Evolutionary conservation across 1,140 invertebrate genomes (phyloP), one percentile per base, ranked within the genome.

Genomic region (Listronotus bonariensis): DNA sequence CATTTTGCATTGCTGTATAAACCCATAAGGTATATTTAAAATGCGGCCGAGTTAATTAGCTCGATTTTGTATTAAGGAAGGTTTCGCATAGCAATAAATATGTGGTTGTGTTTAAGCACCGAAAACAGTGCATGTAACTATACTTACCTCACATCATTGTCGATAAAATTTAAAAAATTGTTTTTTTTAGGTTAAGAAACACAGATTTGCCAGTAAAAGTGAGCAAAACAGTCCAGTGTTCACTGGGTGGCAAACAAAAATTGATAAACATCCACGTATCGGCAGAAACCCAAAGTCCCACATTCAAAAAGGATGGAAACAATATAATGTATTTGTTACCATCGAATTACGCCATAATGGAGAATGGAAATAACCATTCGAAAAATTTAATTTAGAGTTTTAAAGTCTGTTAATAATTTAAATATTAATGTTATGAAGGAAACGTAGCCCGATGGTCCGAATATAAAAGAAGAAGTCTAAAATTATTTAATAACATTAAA

Each of bases 221-320:
- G 0, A 82, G 79, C 52, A 82, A 83, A 45, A 81, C 80, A 42
- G 82, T 90, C 59, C 83, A 86, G 40, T 91, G 89, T 72, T 89
- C 88, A 81, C 77, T 92, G 40, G 90, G 90, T n/a, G 85, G 86
- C 63, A 92, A 92, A 72, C 83, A 82, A 31, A 82, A 83, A 60
- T 75, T 83, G 15, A 78, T 93, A 15, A 76, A 78, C 31, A 82
- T 92, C 9, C 86, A 90, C 72, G 82, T 86, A 4, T 77, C 79
- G 53, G 79, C 84, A 11, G 85, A 86, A 40, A 82, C 85, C 6
- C 76, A 80, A 17, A 77, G 79, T 18, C 80, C 87, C 0, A 82
- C 81, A 1, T 91, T 92, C 70, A 84, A 81, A 79, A 89, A 85
- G 71, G 83, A 84, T 45, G 80, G 81, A 7, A 79, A 80, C 40